Base-by-base conservation (phyloP, 2,113 vertebrate genomes). In the Taurulus bubalis region DNA sequence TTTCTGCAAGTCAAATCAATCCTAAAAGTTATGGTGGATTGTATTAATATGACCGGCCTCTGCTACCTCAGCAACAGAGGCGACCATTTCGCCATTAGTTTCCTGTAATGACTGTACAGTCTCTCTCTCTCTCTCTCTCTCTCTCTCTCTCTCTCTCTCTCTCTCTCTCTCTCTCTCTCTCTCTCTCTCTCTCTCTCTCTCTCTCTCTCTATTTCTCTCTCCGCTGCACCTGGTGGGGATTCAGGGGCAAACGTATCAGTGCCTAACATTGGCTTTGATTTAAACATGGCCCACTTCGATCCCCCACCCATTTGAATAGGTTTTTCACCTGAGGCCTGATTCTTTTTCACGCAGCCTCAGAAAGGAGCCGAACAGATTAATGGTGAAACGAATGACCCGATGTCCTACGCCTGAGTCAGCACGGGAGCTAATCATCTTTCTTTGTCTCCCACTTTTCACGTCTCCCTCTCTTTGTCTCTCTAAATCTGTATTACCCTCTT, bases 221-320 rank as follows among this genome's bases (percentile, higher is more conserved):
- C 15, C 42, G 4, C 42, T 15, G 0, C 66, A 80, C 67, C 72
- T 68, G 81, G 47, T 71, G 56, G 82, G 59, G 59, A 77, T 73
- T 56, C 18, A 1, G 20, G 55, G 66, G 66, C 53, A 26, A 24
- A 15, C 4, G 1, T 64, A 75, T 68, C 68, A 36, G 40, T 53
- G 66, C 70, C 72, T 5, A 40, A 45, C 4, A 24, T 36, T 81
- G 71, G 88, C 83, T 78, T 36, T 79, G 73, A 77, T 81, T 85
- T 76, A 85, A 77, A 80, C 80, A 51, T 20, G 24, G 22, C 49
- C 62, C 77, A 62, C 12, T 86, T 63, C 68, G 69, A 82, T 84
- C 79, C 58, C 69, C 24, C 28, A 59, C 66, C 58, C 69, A 81
- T 81, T 81, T 87, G 85, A 89, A 91, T 86, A 51, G 71, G 11